Base-by-base conservation (phyloP, 2,888 invertebrate species). In the Reticulitermes lucifugus region DNA sequence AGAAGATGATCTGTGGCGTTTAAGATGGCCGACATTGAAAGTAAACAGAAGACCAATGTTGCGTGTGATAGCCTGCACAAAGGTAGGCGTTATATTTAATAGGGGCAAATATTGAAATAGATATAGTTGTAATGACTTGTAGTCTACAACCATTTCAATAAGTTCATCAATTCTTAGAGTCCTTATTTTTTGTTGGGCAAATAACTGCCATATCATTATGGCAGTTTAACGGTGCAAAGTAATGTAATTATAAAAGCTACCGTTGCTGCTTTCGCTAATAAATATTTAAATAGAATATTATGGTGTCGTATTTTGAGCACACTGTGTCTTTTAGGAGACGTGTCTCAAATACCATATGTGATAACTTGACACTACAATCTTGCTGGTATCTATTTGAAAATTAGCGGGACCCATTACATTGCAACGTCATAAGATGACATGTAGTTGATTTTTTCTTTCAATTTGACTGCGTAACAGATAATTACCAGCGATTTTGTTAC, bases 1-100 rank as follows among this genome's bases (percentile, higher is more conserved):
- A 46, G 46, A 46, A 46, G 46, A 46, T 1, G 46, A 46, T 25
- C 25, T 25, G 25, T 25, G 6, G 46, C 9, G 12, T 12, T 1
- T 3, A 46, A 46, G 46, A 46, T 92, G 92, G 91, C 92, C 88
- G 91, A 90, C 88, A 88, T 88, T 89, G 90, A 90, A 89, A 91
- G 92, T 92, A 92, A 93, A 92, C 92, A 92, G 89, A 90, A 90
- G 89, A 89, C 89, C 87, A 90, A 29, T 80, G 22, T 55, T 29
- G 84, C 60, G 71, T 46, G 22, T 43, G 79, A 80, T 70, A 35
- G 71, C n/a, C 25, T 84, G 71, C 35, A 80, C 70, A 35, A 46
- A 65, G 60, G 70, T 55, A 79, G 41, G 46, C 18, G 22, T 46
- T 9, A 73, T 59, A 84, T 79, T 84, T 79, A 29, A 79, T 46